phyloP scores from a whole-genome alignment of 2,888 invertebrate species.

The Saturnia pavonia region DNA sequence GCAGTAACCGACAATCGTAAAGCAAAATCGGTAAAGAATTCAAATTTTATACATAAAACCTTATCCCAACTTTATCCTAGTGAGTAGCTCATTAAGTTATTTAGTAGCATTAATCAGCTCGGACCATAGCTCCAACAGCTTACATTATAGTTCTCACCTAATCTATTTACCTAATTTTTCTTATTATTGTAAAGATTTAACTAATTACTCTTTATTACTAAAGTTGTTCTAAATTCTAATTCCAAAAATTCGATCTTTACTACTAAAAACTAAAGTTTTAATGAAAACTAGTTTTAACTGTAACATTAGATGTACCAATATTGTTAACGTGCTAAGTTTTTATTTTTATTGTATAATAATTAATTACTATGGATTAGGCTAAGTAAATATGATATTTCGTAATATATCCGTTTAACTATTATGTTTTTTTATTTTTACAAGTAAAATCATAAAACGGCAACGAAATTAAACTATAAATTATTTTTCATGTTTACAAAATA shows the following conservation, averaged over 20 bases:
- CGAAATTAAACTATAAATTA: background rate
- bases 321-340: background rate
- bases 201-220: background rate
- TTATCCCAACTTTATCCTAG: too few relatives aligned
- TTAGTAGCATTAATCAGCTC: background rate
- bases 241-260: background rate
- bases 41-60: background rate
- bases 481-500: background rate
- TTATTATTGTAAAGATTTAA: slow-evolving; percentile 2
- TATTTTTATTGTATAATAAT: background rate
- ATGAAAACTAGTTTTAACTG: background rate
- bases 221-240: background rate
- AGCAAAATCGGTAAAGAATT: too few relatives aligned
- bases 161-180: background rate
- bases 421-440: background rate
- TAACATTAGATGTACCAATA: background rate
- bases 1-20: too few relatives aligned
- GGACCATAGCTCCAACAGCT: background rate
- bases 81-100: too few relatives aligned
- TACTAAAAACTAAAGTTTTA: background rate
- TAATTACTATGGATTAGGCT: background rate
- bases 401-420: background rate
- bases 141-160: too few relatives aligned
- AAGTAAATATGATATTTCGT: background rate
- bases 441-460: background rate